These are phyloP conservation scores for Rhegmatorhina hoffmannsi DNA, from an alignment of 2,113 vertebrate genomes.

Conservation along the genomic window DNA sequence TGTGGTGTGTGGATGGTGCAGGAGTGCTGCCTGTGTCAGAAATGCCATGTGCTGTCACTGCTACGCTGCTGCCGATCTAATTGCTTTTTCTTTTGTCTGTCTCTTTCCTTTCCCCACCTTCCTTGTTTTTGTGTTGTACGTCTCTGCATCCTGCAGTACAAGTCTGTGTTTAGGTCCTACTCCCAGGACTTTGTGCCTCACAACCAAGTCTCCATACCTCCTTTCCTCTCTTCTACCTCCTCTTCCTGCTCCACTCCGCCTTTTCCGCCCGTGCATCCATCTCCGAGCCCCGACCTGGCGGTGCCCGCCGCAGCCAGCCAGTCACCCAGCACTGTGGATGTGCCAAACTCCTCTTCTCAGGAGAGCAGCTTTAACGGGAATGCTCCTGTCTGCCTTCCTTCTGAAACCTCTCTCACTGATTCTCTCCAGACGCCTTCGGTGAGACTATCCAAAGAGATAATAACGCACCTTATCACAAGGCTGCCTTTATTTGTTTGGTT, in stretches of 20 bases:
- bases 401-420: slow-evolving; percentile 91
- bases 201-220: slow-evolving; percentile 75
- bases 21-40: background rate
- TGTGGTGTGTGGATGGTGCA: background rate
- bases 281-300: slow-evolving; percentile 85
- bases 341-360: slow-evolving; percentile 86
- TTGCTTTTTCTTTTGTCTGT: slow-evolving; percentile 76
- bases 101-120: slow-evolving; percentile 45
- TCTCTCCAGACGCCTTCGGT: slow-evolving; percentile 91
- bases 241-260: slow-evolving; percentile 82
- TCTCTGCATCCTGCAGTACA: slow-evolving; percentile 71
- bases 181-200: slow-evolving; percentile 85
- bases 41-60: slow-evolving; percentile 22
- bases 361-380: slow-evolving; percentile 86
- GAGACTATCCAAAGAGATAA: slow-evolving; percentile 72
- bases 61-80: slow-evolving; percentile 67
- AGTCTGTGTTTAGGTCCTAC: slow-evolving; percentile 86
- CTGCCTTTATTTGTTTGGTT: background rate
- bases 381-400: slow-evolving; percentile 90
- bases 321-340: slow-evolving; percentile 81
- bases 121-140: slow-evolving; percentile 18
- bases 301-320: slow-evolving; percentile 79
- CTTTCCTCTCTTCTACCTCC: slow-evolving; percentile 81
- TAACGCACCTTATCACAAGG: background rate
- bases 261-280: slow-evolving; percentile 76